Evolutionary conservation across 2,888 invertebrate species (phyloP), one percentile per base, ranked within the genome.

Genomic region (Venustoraphidia nigricollis): DNA sequence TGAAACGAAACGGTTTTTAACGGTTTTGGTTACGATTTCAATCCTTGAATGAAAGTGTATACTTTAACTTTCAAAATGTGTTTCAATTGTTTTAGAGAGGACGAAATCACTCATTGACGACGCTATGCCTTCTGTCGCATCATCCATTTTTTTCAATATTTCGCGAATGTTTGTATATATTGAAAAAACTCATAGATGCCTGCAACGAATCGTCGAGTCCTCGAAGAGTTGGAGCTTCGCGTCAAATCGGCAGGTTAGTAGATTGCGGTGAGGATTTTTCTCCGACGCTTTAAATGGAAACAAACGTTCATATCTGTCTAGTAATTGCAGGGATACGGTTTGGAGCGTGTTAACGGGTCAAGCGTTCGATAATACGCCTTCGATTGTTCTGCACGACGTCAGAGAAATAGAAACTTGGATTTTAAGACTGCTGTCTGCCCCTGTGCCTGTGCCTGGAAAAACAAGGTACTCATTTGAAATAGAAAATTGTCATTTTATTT

Each of bases 361-460:
- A 65, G 74, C 81, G 34, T 77, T 81, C 58, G 88, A 89, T 54
- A 79, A 81, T 50, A 83, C 85, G 13, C 86, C 91, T 2, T 85
- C 88, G 1, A 86, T 90, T 53, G 89, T 97, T 11, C 74, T 95
- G 57, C 95, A 95, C 66, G 96, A 97, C 68, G 92, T 98, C 39
- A 81, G 89, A 56, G 96, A 97, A 71, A 92, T 99, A 54, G 98
- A 99, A 70, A 97, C 95, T 8, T 99, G 98, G 97, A 96, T 98
- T 58, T 72, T 98, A 51, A 80, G 95, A 51, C 73, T 98, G 39
- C 75, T 99, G 41, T 96, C 95, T 55, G 90, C 97, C 49, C 98
- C 98, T 3, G 97, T 98, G 46, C 96, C 97, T 6, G 92, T 98
- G 50, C 98, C 98, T 36, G 92, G 93, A 49, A 94, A 93, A 70